These are phyloP conservation scores for Monomorium pharaonis DNA, from an alignment of 1,140 invertebrate genomes.

Conservation along the genomic window DNA sequence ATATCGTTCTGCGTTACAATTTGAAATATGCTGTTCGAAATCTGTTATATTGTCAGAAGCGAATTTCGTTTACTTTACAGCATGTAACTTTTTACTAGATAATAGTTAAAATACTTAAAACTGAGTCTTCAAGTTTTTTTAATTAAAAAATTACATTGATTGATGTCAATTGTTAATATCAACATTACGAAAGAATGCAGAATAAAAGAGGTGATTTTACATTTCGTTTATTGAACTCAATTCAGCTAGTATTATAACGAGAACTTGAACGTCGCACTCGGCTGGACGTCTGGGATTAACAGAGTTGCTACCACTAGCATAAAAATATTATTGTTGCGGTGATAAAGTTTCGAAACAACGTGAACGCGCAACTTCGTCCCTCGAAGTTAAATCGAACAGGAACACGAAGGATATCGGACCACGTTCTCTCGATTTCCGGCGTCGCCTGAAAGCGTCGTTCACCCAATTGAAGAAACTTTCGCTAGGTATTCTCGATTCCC, in stretches of 20 bases:
- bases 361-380: constrained; percentile 36
- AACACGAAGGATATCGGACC: constrained; percentile 60
- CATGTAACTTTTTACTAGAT: background rate
- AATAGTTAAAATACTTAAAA: background rate
- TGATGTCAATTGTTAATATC: background rate
- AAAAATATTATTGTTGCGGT: constrained; percentile 56
- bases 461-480: constrained; percentile 48
- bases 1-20: background rate
- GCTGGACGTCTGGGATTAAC: constrained; percentile 36
- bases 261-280: background rate
- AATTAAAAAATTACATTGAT: background rate
- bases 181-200: background rate
- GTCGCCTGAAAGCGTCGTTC: constrained; percentile 51
- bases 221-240: background rate
- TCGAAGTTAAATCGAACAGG: constrained; percentile 62
- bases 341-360: constrained; percentile 52
- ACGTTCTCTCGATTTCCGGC: constrained; percentile 70
- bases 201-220: background rate
- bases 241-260: constrained; percentile 6
- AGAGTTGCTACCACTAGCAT: constrained; percentile 14
- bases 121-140: too few relatives aligned
- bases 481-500: constrained; percentile 28
- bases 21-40: background rate
- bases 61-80: background rate
- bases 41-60: background rate